Conservation (phyloP, 2,888 invertebrate genomes). For the Ectemnius cavifrons region DNA sequence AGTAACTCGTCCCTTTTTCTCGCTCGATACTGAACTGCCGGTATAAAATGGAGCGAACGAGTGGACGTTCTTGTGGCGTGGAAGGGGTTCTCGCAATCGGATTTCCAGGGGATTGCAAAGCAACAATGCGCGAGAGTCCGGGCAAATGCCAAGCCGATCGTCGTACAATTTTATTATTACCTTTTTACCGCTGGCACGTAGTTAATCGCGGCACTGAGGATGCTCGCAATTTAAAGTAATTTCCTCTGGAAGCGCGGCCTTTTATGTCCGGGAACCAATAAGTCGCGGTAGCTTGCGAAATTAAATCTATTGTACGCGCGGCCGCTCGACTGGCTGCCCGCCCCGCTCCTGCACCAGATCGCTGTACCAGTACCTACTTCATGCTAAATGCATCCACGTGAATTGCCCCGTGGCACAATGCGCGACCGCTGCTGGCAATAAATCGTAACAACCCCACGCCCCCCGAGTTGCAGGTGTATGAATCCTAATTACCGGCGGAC, state of each 20-base stretch:
- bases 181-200: not conserved
- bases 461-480: slow-evolving; percentile 18
- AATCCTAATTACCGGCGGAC: not conserved
- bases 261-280: slow-evolving; percentile 10
- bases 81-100: no score
- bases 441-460: slow-evolving; percentile 30
- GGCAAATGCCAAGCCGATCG: slow-evolving; percentile 7
- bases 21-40: no score
- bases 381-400: slow-evolving; percentile 25
- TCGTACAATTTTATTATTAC: slow-evolving; percentile 33
- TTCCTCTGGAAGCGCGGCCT: slow-evolving; percentile 26
- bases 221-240: slow-evolving; percentile 42
- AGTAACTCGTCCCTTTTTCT: no score
- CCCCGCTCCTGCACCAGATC: no score
- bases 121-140: not conserved
- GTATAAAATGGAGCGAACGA: no score
- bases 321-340: no score
- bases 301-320: slow-evolving; percentile 36
- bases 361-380: not conserved
- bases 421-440: slow-evolving; percentile 28
- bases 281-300: slow-evolving; percentile 28
- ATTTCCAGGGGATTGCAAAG: not conserved
- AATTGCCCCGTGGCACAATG: slow-evolving; percentile 36
- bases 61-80: no score
- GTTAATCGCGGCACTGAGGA: slow-evolving; percentile 14